Evolutionary conservation across 1,140 invertebrate genomes (phyloP).

Genomic region (Diachasmimorpha longicaudata): DNA sequence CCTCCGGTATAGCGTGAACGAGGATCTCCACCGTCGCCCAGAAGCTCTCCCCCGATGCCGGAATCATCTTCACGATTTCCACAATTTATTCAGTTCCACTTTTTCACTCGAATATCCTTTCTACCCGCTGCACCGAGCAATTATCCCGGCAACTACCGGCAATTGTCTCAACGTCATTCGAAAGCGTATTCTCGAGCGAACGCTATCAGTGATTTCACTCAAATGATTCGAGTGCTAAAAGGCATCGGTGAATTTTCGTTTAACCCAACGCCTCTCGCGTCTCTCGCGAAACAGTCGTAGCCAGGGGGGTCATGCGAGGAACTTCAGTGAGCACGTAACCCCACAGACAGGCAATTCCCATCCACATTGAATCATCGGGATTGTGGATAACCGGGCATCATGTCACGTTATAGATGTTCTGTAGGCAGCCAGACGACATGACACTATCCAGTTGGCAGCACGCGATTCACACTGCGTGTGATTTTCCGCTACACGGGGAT

Average conservation of each 20-base stretch:
- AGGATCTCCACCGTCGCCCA: conserved; percentile 44
- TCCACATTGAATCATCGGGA: background rate
- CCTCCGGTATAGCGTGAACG: conserved; percentile 29
- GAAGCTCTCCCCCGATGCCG: conserved; percentile 32
- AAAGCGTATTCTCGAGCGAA: background rate
- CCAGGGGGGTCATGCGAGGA: conserved; percentile 22
- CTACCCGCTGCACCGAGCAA: background rate
- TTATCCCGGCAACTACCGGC: too few relatives aligned
- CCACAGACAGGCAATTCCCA: conserved; percentile 38
- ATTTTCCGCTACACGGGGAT: background rate
- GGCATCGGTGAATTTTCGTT: background rate
- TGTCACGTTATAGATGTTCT: conserved; percentile 37
- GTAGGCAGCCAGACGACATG: conserved; percentile 31
- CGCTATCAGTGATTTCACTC: background rate
- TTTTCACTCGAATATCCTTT: background rate
- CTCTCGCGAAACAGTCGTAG: conserved; percentile 18
- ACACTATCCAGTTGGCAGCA: conserved; percentile 24
- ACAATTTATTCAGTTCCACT: too few relatives aligned
- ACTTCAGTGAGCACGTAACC: conserved; percentile 33
- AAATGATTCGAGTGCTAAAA: background rate
- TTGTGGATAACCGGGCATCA: conserved; percentile 31
- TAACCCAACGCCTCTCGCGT: background rate
- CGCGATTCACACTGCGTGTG: conserved; percentile 22
- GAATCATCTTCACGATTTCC: conserved; percentile 10
- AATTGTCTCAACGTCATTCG: background rate